These are phyloP conservation scores for Serranus cabrilla DNA, from an alignment of 2,797 vertebrate genomes.

Conservation along the genomic window DNA sequence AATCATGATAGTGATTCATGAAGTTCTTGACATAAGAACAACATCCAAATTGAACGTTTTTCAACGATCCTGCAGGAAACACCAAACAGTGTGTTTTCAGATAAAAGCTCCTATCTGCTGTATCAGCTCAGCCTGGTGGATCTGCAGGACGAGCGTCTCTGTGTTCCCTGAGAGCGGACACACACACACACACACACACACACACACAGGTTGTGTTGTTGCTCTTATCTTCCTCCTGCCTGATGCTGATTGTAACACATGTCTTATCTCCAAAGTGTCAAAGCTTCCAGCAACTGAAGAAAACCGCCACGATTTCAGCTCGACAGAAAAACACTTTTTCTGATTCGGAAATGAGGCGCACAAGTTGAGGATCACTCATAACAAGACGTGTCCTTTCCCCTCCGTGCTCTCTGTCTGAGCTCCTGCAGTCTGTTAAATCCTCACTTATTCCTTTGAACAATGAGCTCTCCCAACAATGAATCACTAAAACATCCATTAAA, in stretches of 20 bases:
- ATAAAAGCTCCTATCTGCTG: conserved; percentile 35
- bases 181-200: too few species aligned
- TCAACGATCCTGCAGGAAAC: too few species aligned
- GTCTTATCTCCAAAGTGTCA: conserved; percentile 58
- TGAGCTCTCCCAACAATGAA: conserved; percentile 51
- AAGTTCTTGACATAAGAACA: too few species aligned
- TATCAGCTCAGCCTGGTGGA: neutral
- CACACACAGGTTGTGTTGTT: conserved; percentile 15
- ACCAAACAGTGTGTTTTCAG: too few species aligned
- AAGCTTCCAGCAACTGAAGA: conserved; percentile 14
- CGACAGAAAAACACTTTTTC: neutral
- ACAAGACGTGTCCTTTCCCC: conserved; percentile 19
- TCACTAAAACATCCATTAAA: conserved; percentile 67
- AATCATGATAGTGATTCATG: too few species aligned
- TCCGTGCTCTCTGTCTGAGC: conserved; percentile 43
- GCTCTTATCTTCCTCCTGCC: conserved; percentile 59
- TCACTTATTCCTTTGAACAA: conserved; percentile 55
- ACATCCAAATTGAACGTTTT: too few species aligned
- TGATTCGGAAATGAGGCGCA: neutral
- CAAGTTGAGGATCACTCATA: conserved; percentile 29
- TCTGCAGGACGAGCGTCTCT: conserved; percentile 17
- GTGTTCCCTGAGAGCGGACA: conserved; percentile 21
- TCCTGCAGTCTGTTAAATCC: conserved; percentile 67
- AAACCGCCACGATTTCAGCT: conserved; percentile 10
- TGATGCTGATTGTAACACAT: conserved; percentile 42